These are phyloP conservation scores for Neelides folsomi DNA, from an alignment of 2,888 invertebrate genomes.

Conservation along the genomic window DNA sequence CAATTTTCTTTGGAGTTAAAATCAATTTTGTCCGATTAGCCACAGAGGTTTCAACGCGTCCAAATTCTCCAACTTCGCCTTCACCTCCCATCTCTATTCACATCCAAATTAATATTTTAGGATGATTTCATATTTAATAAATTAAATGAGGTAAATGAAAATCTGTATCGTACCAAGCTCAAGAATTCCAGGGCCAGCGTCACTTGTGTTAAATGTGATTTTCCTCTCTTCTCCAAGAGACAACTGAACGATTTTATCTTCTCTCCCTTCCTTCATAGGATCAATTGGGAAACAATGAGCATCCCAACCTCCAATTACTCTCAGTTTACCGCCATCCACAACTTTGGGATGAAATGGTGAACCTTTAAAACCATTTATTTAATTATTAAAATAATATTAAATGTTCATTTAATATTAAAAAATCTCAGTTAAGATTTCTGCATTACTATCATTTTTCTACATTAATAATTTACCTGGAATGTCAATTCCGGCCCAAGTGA, in stretches of 20 bases:
- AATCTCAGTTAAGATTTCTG: too few species aligned
- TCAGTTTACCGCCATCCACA: conserved; percentile 56
- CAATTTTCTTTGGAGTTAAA: conserved; percentile 23
- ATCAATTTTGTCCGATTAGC: conserved; percentile 28
- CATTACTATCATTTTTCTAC: neutral
- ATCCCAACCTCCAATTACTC: conserved; percentile 76
- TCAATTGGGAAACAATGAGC: conserved; percentile 37
- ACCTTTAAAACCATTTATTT: conserved; percentile 41
- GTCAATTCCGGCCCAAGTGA: conserved; percentile 49
- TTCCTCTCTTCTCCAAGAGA: conserved; percentile 41
- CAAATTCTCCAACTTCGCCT: conserved; percentile 31
- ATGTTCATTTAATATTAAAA: too few species aligned
- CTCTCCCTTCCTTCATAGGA: conserved; percentile 12
- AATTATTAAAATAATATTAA: too few species aligned
- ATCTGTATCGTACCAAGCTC: conserved; percentile 16
- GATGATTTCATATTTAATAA: too few species aligned
- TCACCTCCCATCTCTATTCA: conserved; percentile 3
- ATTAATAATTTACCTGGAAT: conserved; percentile 38
- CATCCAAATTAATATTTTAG: too few species aligned
- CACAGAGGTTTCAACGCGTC: conserved; percentile 34
- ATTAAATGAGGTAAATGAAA: too few species aligned
- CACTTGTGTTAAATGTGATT: conserved; percentile 72
- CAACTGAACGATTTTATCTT: conserved; percentile 40
- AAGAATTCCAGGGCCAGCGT: conserved; percentile 71
- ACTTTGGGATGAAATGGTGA: conserved; percentile 72